Conservation (phyloP, 2,888 invertebrate species). For the Lasioglossum morio region DNA sequence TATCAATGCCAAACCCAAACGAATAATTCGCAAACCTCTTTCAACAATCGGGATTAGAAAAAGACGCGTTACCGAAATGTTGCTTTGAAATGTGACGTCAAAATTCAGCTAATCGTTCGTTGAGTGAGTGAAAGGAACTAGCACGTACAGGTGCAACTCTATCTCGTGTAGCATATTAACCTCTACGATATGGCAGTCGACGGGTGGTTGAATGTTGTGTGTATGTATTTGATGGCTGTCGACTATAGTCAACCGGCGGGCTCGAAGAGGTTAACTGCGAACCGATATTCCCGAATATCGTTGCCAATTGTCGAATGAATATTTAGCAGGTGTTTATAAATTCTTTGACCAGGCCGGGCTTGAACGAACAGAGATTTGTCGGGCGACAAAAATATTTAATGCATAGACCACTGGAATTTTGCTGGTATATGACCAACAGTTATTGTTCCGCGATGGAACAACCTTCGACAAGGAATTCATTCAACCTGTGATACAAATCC, state of each 20-base stretch:
- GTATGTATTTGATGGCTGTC: slow-evolving; percentile 16
- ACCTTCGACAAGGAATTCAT: not conserved
- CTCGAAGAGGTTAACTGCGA: not conserved
- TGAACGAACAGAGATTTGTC: not conserved
- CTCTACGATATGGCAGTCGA: not conserved
- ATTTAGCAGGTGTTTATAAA: slow-evolving; percentile 14
- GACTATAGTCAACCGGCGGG: not conserved
- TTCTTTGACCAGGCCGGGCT: not conserved
- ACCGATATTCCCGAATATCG: slow-evolving; percentile 14
- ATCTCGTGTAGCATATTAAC: not conserved
- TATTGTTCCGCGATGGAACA: not conserved
- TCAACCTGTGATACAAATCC: not conserved
- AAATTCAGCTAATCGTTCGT: not conserved
- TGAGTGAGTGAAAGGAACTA: not conserved
- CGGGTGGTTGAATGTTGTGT: not conserved
- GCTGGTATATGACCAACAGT: not conserved
- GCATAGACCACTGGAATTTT: not conserved
- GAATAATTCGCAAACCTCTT: not conserved
- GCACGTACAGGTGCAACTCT: not conserved
- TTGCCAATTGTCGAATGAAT: slow-evolving; percentile 17
- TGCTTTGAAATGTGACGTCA: not conserved
- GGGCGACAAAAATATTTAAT: slow-evolving; percentile 9
- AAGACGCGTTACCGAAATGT: not conserved
- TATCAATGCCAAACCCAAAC: not conserved
- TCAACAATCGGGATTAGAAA: not conserved